A percentile compares a stretch with the other conserved stretches of the same genome.
phyloP scores from a whole-genome alignment of 2,113 vertebrate genomes.

The Noctilio leporinus region DNA sequence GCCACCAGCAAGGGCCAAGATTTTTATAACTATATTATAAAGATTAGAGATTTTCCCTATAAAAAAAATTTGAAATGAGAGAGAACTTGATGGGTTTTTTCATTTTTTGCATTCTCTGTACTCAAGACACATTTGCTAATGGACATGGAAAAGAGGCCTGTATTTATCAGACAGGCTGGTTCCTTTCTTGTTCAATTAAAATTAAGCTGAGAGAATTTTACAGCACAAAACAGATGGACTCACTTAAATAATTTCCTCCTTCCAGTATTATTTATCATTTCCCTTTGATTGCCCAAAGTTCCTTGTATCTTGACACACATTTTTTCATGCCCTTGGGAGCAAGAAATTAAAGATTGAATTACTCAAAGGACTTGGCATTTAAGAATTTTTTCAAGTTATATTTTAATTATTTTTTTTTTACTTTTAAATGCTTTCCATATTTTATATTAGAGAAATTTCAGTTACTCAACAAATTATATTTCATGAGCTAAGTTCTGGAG shows the following conservation, averaged over 20 bases:
- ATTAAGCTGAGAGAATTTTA: conserved; percentile 31
- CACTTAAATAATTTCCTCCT: conserved; percentile 36
- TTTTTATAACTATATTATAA: not conserved
- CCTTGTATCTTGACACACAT: not conserved
- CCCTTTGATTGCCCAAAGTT: not conserved
- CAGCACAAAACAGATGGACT: conserved; percentile 27
- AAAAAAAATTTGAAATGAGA: conserved; percentile 6
- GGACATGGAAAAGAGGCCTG: not conserved
- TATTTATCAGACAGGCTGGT: conserved; percentile 5
- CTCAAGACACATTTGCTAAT: conserved; percentile 27
- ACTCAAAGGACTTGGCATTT: conserved; percentile 36
- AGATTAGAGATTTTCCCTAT: not conserved
- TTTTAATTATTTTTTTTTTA: not conserved
- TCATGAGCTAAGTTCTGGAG: not conserved
- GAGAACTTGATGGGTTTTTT: not conserved
- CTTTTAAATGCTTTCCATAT: not conserved
- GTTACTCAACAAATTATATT: not conserved
- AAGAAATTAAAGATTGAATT: conserved; percentile 18
- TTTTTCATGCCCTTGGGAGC: conserved; percentile 45
- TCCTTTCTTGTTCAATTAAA: conserved; percentile 39
- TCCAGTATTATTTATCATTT: conserved; percentile 32
- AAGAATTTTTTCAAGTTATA: not conserved
- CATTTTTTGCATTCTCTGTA: not conserved
- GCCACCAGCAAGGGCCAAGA: too few relatives aligned
- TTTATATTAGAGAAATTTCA: not conserved